A percentile compares a stretch with the other conserved stretches of the same genome.
Conservation (phyloP, 2,888 invertebrate species). For the Mesodorylaimus sp. region DNA sequence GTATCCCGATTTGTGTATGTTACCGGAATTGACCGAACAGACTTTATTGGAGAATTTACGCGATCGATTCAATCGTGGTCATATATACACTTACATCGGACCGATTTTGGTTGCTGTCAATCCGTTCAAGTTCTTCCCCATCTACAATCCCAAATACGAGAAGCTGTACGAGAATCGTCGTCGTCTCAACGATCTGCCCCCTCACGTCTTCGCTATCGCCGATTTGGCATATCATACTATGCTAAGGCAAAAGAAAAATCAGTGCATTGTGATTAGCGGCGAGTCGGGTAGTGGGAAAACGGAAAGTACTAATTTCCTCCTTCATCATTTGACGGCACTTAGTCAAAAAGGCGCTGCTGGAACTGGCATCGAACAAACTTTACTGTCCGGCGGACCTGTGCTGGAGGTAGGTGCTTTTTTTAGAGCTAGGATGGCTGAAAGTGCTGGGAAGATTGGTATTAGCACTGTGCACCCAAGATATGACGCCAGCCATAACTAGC, state of each 20-base stretch:
- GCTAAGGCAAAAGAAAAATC: conserved; percentile 70
- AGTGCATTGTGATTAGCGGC: conserved; percentile 64
- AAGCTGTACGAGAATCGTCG: conserved; percentile 75
- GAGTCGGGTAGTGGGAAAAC: conserved; percentile 70
- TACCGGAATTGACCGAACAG: conserved; percentile 82
- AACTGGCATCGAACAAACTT: conserved; percentile 87
- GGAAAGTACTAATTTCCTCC: conserved; percentile 79
- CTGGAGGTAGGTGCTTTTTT: conserved; percentile 46
- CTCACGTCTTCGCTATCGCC: conserved; percentile 88
- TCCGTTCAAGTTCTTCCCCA: conserved; percentile 70
- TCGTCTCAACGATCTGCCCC: conserved; percentile 70
- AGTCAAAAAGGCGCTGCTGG: conserved; percentile 84
- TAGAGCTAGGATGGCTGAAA: no score
- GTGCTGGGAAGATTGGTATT: no score
- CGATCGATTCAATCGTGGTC: conserved; percentile 61
- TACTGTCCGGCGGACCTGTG: conserved; percentile 82
- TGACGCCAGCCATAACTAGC: no score
- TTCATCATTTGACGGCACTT: conserved; percentile 80
- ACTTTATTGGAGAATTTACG: conserved; percentile 73
- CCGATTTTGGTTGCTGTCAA: conserved; percentile 76
- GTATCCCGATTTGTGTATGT: conserved; percentile 81
- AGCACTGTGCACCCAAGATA: no score
- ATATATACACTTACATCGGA: conserved; percentile 88
- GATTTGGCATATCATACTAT: conserved; percentile 83
- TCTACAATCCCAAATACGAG: conserved; percentile 92